A percentile compares a stretch with the other conserved stretches of the same genome.
phyloP scores from a whole-genome alignment of 2,888 invertebrate genomes.

The Heteropelma amictum region DNA sequence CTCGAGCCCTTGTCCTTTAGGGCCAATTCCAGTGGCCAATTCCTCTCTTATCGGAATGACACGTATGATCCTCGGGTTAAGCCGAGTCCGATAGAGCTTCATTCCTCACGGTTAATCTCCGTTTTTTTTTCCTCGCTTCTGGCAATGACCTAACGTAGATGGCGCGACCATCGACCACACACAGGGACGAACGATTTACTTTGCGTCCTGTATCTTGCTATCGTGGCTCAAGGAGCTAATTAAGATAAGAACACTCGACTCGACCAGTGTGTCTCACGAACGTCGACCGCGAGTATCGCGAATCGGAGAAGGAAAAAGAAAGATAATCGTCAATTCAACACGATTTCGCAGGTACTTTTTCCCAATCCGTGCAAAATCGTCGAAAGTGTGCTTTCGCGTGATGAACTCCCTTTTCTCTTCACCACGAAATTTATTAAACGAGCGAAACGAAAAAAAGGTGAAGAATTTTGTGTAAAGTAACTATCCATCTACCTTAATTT shows the following conservation, averaged over 20 bases:
- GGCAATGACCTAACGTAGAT: constrained; percentile 8
- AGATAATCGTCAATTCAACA: too few species aligned
- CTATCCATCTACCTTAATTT: too few species aligned
- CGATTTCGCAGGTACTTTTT: too few species aligned
- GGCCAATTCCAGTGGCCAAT: constrained; percentile 19
- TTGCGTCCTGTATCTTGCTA: background rate
- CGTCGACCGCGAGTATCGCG: too few species aligned
- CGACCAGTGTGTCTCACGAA: too few species aligned
- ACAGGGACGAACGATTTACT: constrained; percentile 10
- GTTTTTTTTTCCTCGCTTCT: constrained; percentile 40
- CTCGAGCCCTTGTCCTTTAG: constrained; percentile 3
- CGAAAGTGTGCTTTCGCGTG: too few species aligned
- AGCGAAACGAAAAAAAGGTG: background rate
- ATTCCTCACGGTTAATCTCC: constrained; percentile 74
- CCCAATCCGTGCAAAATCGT: too few species aligned
- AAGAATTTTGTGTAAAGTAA: too few species aligned
- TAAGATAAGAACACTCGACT: constrained; percentile 54
- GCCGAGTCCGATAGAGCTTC: constrained; percentile 68
- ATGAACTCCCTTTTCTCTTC: too few species aligned
- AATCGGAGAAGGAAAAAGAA: background rate
- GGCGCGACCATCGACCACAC: constrained; percentile 28
- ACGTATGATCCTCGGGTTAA: constrained; percentile 67
- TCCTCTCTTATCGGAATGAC: constrained; percentile 66
- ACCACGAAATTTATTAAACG: too few species aligned
- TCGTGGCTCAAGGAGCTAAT: constrained; percentile 39